Evolutionary conservation across 2,113 vertebrate genomes (phyloP).

Genomic region (Heteronetta atricapilla): DNA sequence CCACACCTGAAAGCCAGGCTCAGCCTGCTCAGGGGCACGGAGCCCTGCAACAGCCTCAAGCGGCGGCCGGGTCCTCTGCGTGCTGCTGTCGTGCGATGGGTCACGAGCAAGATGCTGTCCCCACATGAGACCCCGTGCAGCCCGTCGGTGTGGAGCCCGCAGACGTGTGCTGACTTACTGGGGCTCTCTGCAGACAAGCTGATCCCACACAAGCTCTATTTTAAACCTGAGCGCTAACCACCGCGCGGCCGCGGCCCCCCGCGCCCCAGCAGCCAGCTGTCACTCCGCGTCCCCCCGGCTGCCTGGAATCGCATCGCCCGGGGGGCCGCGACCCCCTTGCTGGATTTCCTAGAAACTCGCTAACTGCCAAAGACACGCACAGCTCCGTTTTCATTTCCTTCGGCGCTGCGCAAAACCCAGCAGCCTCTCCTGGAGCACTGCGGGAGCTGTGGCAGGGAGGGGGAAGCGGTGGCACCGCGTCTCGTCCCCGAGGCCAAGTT

Average conservation of each 20-base stretch:
- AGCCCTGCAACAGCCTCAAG: rapidly evolving
- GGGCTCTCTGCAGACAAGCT: background rate
- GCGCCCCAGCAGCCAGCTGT: background rate
- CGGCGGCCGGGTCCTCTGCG: rapidly evolving
- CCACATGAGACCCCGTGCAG: rapidly evolving
- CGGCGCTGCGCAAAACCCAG: background rate
- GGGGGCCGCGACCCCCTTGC: background rate
- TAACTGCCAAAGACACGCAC: background rate
- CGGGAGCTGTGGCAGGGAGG: background rate
- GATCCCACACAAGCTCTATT: background rate
- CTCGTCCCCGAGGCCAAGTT: too few relatives aligned
- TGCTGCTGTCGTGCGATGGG: rapidly evolving
- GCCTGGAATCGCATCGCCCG: background rate
- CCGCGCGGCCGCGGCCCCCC: background rate
- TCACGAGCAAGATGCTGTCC: rapidly evolving
- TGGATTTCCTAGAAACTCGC: slow-evolving; percentile 7
- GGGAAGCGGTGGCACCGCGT: background rate
- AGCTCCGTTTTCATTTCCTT: background rate
- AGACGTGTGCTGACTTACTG: background rate
- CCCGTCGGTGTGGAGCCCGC: background rate
- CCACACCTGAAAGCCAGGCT: background rate
- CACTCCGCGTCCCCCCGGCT: background rate
- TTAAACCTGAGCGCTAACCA: background rate
- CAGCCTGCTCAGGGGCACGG: background rate
- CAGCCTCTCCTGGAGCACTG: background rate